Conservation (phyloP, 2,113 vertebrate species). For the Addax nasomaculatus region DNA sequence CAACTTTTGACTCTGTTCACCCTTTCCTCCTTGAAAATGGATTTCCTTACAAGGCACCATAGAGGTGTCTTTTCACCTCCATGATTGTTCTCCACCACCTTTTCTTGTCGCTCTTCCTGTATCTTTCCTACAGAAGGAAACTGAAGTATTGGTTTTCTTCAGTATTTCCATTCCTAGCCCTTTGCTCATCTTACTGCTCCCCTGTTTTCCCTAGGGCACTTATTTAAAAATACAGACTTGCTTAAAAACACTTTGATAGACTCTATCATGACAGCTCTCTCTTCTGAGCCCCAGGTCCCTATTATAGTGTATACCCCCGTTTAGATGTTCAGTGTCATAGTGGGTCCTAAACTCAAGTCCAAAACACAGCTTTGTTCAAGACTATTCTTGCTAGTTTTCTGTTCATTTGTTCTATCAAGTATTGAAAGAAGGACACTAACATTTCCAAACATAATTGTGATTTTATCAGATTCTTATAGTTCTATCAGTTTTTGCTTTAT, state of each 20-base stretch:
- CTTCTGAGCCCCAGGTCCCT: neutral
- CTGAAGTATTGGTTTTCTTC: neutral
- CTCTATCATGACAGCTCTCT: neutral
- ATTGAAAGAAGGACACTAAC: neutral
- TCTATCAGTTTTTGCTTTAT: neutral
- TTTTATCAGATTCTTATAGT: neutral
- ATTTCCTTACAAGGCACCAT: neutral
- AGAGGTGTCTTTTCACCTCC: neutral
- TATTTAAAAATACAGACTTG: neutral
- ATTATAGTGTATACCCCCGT: neutral
- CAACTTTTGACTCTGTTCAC: neutral
- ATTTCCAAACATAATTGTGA: neutral
- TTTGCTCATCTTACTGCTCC: neutral
- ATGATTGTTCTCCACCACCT: neutral
- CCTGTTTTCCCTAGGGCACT: neutral
- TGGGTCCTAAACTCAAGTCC: neutral
- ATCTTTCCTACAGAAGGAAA: neutral
- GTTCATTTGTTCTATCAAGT: neutral
- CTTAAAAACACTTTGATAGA: neutral
- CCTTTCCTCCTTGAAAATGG: neutral
- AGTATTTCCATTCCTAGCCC: neutral
- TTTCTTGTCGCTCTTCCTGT: neutral
- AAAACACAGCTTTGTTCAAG: neutral
- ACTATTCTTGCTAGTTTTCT: neutral
- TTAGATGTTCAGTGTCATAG: neutral